A percentile compares a stretch with the other conserved stretches of the same genome.
Evolutionary conservation across 2,113 vertebrate species (phyloP).

Genomic region (Xenus cinereus): DNA sequence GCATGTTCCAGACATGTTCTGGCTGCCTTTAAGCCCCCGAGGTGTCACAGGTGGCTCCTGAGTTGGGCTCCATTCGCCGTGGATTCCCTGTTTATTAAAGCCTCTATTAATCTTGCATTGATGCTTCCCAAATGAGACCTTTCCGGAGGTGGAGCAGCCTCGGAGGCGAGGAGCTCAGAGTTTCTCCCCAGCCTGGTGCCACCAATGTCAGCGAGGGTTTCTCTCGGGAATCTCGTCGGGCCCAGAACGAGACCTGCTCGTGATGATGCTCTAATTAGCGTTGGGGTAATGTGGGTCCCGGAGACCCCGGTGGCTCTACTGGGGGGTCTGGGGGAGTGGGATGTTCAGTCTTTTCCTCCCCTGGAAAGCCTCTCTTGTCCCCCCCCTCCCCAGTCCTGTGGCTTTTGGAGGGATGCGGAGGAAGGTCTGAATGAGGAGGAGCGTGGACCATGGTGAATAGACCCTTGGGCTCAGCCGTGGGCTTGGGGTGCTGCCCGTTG

Average conservation of each 20-base stretch:
- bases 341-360: accelerated
- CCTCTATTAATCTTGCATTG: neutral
- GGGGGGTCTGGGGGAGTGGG: neutral
- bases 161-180: neutral
- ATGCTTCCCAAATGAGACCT: neutral
- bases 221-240: neutral
- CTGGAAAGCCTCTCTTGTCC: neutral
- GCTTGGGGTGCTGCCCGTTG: neutral
- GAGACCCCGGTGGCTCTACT: neutral
- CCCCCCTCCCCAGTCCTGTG: neutral
- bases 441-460: accelerated
- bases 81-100: conserved; percentile 14
- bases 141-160: neutral
- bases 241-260: accelerated
- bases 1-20: neutral
- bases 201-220: neutral
- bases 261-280: neutral
- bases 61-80: neutral
- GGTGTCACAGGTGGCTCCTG: neutral
- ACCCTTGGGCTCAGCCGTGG: neutral
- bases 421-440: neutral
- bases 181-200: neutral
- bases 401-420: neutral
- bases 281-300: neutral
- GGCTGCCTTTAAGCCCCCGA: neutral